These are phyloP conservation scores for Cryptocephalus moraei DNA, from an alignment of 2,888 invertebrate species.

Conservation along the genomic window DNA sequence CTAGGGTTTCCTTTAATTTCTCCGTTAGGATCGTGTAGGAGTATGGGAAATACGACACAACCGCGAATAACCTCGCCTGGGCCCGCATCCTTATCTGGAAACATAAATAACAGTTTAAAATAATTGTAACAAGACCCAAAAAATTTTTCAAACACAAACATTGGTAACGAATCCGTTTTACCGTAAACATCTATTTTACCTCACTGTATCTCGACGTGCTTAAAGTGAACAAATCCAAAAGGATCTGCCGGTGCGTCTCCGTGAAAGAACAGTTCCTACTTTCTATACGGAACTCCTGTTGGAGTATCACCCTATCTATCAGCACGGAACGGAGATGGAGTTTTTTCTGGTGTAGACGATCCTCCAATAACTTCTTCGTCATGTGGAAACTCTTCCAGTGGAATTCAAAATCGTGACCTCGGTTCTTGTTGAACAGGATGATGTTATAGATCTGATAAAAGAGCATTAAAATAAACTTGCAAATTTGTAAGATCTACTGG, in stretches of 20 bases:
- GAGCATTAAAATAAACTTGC: not conserved
- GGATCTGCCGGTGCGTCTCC: slow-evolving; percentile 47
- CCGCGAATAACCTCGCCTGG: slow-evolving; percentile 53
- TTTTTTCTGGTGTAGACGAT: slow-evolving; percentile 51
- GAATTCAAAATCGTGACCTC: slow-evolving; percentile 48
- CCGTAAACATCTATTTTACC: slow-evolving; percentile 33
- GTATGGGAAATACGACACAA: slow-evolving; percentile 56
- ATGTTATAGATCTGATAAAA: slow-evolving; percentile 56
- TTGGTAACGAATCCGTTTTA: no score
- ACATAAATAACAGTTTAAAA: slow-evolving; percentile 2
- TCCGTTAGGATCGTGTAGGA: slow-evolving; percentile 60
- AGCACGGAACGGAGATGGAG: slow-evolving; percentile 51
- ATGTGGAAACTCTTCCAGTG: slow-evolving; percentile 57
- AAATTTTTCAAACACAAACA: no score
- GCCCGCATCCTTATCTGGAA: slow-evolving; percentile 53
- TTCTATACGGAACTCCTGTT: slow-evolving; percentile 49
- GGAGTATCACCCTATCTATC: slow-evolving; percentile 55
- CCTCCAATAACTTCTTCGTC: slow-evolving; percentile 51
- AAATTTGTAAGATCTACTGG: not conserved
- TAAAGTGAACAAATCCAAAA: slow-evolving; percentile 51
- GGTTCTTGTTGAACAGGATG: slow-evolving; percentile 45
- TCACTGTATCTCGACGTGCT: slow-evolving; percentile 58
- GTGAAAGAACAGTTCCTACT: slow-evolving; percentile 44
- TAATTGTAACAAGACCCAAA: not conserved
- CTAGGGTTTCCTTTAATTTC: slow-evolving; percentile 48